Evolutionary conservation across 2,888 invertebrate genomes (phyloP), one percentile per base, ranked within the genome.

Genomic region (Scrobipalpa atriplicella): DNA sequence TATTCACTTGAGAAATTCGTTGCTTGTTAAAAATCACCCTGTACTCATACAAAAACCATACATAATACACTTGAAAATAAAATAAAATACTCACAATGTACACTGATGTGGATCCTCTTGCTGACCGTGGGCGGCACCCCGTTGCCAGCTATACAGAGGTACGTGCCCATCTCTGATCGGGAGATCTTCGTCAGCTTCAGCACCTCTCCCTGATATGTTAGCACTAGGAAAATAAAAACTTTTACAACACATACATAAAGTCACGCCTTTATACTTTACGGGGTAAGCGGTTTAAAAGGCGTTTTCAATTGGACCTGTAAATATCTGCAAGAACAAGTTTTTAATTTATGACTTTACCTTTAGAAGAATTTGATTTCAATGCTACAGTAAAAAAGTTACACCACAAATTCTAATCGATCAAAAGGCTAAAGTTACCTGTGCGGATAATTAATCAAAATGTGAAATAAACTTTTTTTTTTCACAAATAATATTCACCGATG

Each of bases 131-230:
- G 98, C 63, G 97, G 98, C 67, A 98, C 95, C 58, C 96, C 96
- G 85, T 98, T 98, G 78, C 96, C 95, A 68, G 98, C 98, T 78
- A 98, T 97, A 93, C 98, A 98, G 80, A 98, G 94, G 93, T 98
- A 98, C 71, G 96, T 96, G 65, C 98, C 97, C 97, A 98, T 98
- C 89, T 98, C 97, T 60, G 96, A 96, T 75, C 98, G 94, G 67
- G 96, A 96, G 87, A 98, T 96, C 93, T 97, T 97, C 77, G 95
- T 94, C 82, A 98, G 92, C 83, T 95, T 95, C 77, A 98, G 89
- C 73, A 96, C 95, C 86, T 97, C 97, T 68, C 98, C 97, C 82
- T 96, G 95, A 88, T 94, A 96, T 71, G 95, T 94, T 72, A 94
- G 90, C 72, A 95, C 96, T 96, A 93, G 16, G 60, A 63, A 11